Evolutionary conservation across 2,888 invertebrate genomes (phyloP), one percentile per base, ranked within the genome.

Genomic region (Tetragonisca angustula): DNA sequence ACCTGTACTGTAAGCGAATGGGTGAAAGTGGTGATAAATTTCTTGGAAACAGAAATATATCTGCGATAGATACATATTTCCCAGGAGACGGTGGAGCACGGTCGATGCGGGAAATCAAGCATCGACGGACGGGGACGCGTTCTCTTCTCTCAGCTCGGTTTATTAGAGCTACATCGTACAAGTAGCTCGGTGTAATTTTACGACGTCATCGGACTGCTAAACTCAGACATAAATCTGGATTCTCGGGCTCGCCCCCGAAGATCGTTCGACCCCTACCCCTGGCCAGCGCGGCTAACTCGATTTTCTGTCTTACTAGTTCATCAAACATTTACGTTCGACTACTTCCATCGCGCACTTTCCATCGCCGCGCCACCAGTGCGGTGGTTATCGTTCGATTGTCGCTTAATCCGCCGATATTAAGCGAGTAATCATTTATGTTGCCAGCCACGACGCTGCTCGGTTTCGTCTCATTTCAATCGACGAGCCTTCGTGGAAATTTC

Each of bases 91-190:
- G 21, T 1, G 62, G 59, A 70, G 81, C 43, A 67, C 74, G 84
- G 84, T 75, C 83, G 88, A 84, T 83, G 86, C 79, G 82, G 69
- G 82, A 76, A 82, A 68, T 82, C 76, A 69, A 76, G 82, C 69
- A 50, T 73, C 81, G 87, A 86, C 84, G 79, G 87, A 86, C 85
- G 77, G 86, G 85, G 85, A 80, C 83, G 83, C 78, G 85, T 85
- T 85, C 82, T 82, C 86, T 88, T 52, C 52, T 19, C 9, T 52
- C 5, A 85, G 87, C 87, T 83, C 90, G 87, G 88, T 91, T 92
- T 90, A 91, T 92, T 90, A 89, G 89, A 92, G 87, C 86, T 81
- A 82, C 90, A 90, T 89, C 36, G 91, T 91, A 84, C 86, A 81
- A 86, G 89, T 76, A 43, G 84, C 76, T 79, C 72, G 49, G 72